phyloP scores from a whole-genome alignment of 2,113 vertebrate genomes.

The Paradisaea rubra region DNA sequence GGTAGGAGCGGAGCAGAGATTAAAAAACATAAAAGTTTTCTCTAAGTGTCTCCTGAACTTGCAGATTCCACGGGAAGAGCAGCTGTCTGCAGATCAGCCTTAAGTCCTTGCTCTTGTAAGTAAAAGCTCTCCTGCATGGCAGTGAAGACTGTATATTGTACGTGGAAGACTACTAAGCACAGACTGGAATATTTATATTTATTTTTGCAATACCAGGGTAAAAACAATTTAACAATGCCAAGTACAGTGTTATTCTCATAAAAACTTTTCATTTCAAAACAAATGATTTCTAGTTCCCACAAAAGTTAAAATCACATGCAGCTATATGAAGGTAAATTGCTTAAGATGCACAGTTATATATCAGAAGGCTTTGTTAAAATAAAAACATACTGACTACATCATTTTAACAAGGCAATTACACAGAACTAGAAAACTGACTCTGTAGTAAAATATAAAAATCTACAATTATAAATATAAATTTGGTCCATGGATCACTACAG shows the following conservation, averaged over 20 bases:
- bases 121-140: neutral
- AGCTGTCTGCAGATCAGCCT: neutral
- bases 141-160: neutral
- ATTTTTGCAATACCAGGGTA: constrained; percentile 68
- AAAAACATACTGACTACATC: constrained; percentile 73
- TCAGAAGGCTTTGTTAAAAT: constrained; percentile 71
- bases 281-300: constrained; percentile 68
- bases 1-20: neutral
- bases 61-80: neutral
- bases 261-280: constrained; percentile 75
- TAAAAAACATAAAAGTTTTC: neutral
- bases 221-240: constrained; percentile 72
- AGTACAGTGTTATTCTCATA: constrained; percentile 76
- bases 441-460: constrained; percentile 97
- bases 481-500: constrained; percentile 89
- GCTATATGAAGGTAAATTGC: constrained; percentile 76
- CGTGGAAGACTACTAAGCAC: neutral
- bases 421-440: constrained; percentile 88
- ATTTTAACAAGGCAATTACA: constrained; percentile 81
- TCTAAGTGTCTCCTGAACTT: neutral
- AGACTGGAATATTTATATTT: constrained; percentile 69
- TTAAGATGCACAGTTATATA: constrained; percentile 68
- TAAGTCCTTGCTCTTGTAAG: neutral
- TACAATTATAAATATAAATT: constrained; percentile 99
- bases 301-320: constrained; percentile 84